Evolutionary conservation across 2,888 invertebrate genomes (phyloP), one percentile per base, ranked within the genome.

Genomic region (Drosophila crucigera): DNA sequence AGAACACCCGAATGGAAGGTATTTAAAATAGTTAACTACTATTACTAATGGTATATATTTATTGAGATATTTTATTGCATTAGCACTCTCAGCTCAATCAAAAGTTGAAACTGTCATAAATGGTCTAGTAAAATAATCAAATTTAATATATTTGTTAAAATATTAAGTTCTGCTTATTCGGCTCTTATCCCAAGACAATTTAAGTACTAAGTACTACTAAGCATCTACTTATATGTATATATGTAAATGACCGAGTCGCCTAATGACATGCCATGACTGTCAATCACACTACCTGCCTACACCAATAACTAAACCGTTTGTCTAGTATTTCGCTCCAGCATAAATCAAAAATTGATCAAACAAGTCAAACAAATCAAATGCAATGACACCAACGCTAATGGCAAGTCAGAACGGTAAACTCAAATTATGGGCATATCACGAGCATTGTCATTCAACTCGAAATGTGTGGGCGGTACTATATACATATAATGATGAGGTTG

Each of bases 291-390:
- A 55, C 22, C 37, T 47, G 52, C 25, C 25, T 16, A 50, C 53
- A 52, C 55, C 60, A 54, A 79, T 43, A 60, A 39, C 67, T 64
- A 70, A 79, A 52, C 37, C 53, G 59, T 54, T 60, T 66, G 37
- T 33, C 35, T 39, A 65, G 58, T 43, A 35, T 47, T 56, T 39
- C 52, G 31, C 68, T 31, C 52, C 22, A 70, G 43, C 78, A 83
- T 68, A 80, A 84, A 84, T 82, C 83, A 72, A 65, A 70, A 77
- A 87, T 87, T 87, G 87, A 87, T 87, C 87, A 87, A 87, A 87
- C 86, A 87, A 87, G 74, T 87, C 89, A 87, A 69, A 83, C 83
- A 85, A 56, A n/a, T 39, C 37, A 47, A 84, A 81, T 76, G 74
- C 61, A 88, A 86, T 89, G 86, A 85, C 84, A 89, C 80, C 86